Evolutionary conservation across 2,113 vertebrate species (phyloP).

Genomic region (Butastur rufipennis): DNA sequence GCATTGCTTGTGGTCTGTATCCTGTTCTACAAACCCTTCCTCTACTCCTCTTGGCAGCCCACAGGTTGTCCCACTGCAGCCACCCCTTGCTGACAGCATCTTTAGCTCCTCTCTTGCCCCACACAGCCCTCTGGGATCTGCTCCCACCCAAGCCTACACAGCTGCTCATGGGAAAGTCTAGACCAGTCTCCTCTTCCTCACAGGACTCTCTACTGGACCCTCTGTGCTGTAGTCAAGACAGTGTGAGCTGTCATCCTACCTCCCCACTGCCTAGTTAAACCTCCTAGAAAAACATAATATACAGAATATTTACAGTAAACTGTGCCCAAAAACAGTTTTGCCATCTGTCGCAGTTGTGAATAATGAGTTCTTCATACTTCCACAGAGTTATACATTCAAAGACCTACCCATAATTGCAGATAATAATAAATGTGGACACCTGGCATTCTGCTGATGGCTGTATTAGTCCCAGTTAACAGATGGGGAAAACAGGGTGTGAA

Average conservation of each 20-base stretch:
- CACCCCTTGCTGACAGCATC: not conserved
- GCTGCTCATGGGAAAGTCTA: not conserved
- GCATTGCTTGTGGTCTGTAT: not conserved
- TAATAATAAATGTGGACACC: not conserved
- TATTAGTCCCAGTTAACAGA: not conserved
- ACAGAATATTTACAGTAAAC: not conserved
- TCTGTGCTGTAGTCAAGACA: not conserved
- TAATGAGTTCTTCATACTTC: not conserved
- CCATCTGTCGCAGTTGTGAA: not conserved
- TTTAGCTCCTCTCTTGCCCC: not conserved
- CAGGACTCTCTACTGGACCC: not conserved
- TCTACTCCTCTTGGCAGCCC: not conserved
- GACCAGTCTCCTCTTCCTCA: not conserved
- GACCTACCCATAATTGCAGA: not conserved
- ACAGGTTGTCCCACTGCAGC: rapidly evolving
- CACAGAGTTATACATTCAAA: not conserved
- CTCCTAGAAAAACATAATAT: not conserved
- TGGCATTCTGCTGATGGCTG: not conserved
- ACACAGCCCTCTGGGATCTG: rapidly evolving
- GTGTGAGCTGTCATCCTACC: not conserved
- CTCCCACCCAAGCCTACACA: not conserved
- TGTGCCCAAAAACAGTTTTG: not conserved
- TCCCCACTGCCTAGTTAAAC: not conserved
- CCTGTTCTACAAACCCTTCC: not conserved
- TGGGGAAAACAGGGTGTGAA: not conserved